Evolutionary conservation across 2,888 invertebrate genomes (phyloP).

Genomic region (Acrobasis repandana): DNA sequence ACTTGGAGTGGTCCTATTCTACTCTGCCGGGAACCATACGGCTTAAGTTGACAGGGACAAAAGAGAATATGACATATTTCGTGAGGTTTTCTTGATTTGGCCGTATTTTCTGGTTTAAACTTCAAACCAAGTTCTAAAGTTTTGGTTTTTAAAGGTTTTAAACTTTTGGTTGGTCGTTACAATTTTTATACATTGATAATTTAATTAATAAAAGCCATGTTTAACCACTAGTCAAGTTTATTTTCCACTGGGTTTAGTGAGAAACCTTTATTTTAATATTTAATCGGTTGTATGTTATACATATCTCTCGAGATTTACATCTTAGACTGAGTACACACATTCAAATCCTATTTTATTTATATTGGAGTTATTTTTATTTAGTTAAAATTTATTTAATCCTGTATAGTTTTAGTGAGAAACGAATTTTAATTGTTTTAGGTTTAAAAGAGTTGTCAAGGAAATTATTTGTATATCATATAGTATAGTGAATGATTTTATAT

Average conservation of each 20-base stretch:
- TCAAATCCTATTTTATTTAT: not conserved
- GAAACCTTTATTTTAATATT: not conserved
- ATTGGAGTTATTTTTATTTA: conserved; percentile 16
- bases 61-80: too few species aligned
- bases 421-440: conserved; percentile 13
- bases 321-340: conserved; percentile 21
- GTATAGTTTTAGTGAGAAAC: conserved; percentile 3
- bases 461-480: not conserved
- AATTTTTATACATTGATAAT: not conserved
- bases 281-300: not conserved
- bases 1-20: too few species aligned
- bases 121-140: too few species aligned
- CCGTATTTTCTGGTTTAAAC: too few species aligned
- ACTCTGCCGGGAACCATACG: too few species aligned
- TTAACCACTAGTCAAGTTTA: conserved; percentile 16
- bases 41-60: too few species aligned
- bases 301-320: conserved; percentile 13
- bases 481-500: not conserved
- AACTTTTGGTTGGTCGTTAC: too few species aligned
- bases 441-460: not conserved
- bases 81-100: too few species aligned
- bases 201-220: conserved; percentile 1
- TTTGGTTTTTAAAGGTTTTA: too few species aligned
- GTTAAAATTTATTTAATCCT: conserved; percentile 15
- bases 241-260: not conserved